phyloP scores from a whole-genome alignment of 1,140 invertebrate genomes.

The Plectrocnemia conspersa region DNA sequence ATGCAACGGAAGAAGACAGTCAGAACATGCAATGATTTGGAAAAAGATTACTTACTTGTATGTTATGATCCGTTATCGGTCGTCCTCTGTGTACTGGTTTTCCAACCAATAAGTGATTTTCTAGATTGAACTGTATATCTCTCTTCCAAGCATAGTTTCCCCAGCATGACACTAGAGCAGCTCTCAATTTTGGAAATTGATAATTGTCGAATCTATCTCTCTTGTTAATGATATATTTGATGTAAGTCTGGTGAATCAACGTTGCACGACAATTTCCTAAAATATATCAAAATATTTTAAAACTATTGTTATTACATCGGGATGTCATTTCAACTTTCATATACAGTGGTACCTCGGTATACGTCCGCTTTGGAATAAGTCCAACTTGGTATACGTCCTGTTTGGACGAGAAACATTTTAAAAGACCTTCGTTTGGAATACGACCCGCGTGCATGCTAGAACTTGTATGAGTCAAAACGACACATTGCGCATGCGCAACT shows the following conservation, averaged over 20 bases:
- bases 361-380: no score
- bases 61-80: slow-evolving; percentile 64
- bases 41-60: slow-evolving; percentile 60
- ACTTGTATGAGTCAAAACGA: no score
- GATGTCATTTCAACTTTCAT: no score
- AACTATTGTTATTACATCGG: slow-evolving; percentile 1
- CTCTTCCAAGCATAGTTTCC: slow-evolving; percentile 65
- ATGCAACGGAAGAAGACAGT: no score
- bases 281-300: slow-evolving; percentile 22
- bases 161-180: slow-evolving; percentile 58
- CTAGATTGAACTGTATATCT: slow-evolving; percentile 55
- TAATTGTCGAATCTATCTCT: slow-evolving; percentile 54
- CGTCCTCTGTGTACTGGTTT: slow-evolving; percentile 60
- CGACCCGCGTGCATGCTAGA: no score
- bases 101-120: slow-evolving; percentile 66
- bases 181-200: slow-evolving; percentile 57
- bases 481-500: no score
- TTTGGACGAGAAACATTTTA: no score
- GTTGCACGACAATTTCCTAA: slow-evolving; percentile 45
- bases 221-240: slow-evolving; percentile 52
- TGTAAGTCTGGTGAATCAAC: slow-evolving; percentile 45
- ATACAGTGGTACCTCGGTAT: no score
- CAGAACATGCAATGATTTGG: no score
- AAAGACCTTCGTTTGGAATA: no score
- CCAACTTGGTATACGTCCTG: no score